Evolutionary conservation across 2,113 vertebrate species (phyloP).

Genomic region (Miniopterus natalensis): DNA sequence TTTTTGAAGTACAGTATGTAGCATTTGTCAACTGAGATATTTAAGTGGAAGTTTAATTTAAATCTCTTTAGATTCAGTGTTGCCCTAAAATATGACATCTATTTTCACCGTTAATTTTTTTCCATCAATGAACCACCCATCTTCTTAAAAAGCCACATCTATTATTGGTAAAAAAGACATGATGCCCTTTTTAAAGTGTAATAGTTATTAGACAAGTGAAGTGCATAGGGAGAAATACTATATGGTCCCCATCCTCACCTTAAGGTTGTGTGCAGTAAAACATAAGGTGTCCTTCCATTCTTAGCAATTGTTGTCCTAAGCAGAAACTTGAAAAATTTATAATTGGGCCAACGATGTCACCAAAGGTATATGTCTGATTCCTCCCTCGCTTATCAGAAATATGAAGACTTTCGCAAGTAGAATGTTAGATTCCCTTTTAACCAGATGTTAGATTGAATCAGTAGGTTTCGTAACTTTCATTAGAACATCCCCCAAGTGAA

Average conservation of each 20-base stretch:
- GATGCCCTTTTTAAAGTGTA: neutral
- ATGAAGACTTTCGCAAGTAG: neutral
- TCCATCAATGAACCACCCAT: neutral
- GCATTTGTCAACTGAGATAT: neutral
- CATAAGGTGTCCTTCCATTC: neutral
- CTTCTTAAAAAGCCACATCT: slow-evolving; percentile 32
- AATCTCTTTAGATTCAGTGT: neutral
- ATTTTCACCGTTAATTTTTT: slow-evolving; percentile 14
- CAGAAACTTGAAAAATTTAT: slow-evolving; percentile 13
- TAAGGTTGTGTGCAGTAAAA: neutral
- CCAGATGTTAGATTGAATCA: slow-evolving; percentile 59
- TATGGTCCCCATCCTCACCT: neutral
- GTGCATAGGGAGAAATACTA: neutral
- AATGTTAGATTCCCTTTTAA: neutral
- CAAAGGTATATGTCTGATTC: neutral
- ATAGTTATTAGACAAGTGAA: neutral
- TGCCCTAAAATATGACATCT: neutral
- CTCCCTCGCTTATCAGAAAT: slow-evolving; percentile 9
- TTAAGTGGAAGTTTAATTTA: slow-evolving; percentile 50
- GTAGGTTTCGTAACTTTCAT: slow-evolving; percentile 60
- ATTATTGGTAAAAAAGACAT: neutral
- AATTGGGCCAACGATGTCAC: neutral
- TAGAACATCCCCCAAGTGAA: slow-evolving; percentile 62
- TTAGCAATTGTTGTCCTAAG: neutral
- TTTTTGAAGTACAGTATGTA: neutral